Percentiles rank a stretch among this genome's conserved stretches.
Conservation (phyloP, 2,888 invertebrate species). For the Aphidius colemani region DNA sequence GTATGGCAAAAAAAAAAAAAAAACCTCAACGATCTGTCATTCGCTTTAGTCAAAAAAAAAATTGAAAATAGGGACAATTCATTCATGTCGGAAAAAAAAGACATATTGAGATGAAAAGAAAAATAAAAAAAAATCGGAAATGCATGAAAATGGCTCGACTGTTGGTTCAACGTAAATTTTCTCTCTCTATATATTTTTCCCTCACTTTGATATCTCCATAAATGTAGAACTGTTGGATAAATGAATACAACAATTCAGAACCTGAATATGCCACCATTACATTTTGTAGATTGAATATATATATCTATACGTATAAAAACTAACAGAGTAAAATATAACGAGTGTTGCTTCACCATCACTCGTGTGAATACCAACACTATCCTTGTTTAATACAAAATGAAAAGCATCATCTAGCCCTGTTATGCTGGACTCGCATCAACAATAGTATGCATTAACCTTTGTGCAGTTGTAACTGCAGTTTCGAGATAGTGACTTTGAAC, state of each 20-base stretch:
- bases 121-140: constrained; percentile 8
- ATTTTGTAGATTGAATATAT: not conserved
- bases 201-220: not conserved
- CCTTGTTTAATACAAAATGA: too few species aligned
- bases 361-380: constrained; percentile 36
- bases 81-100: constrained; percentile 8
- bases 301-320: constrained; percentile 16
- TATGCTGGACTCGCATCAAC: constrained; percentile 54
- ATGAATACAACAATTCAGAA: too few species aligned
- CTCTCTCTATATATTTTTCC: not conserved
- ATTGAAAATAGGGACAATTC: constrained; percentile 14
- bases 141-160: constrained; percentile 7
- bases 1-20: too few species aligned
- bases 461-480: constrained; percentile 59
- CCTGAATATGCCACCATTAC: not conserved
- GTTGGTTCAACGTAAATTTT: not conserved
- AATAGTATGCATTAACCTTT: constrained; percentile 60
- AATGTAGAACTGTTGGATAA: too few species aligned
- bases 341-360: constrained; percentile 25
- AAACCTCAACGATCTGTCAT: not conserved
- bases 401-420: constrained; percentile 35
- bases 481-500: constrained; percentile 51
- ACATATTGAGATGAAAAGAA: not conserved
- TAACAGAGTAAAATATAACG: constrained; percentile 30
- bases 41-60: not conserved